Evolutionary conservation across 2,113 vertebrate species (phyloP).

Genomic region (Eudyptes chrysolophus): DNA sequence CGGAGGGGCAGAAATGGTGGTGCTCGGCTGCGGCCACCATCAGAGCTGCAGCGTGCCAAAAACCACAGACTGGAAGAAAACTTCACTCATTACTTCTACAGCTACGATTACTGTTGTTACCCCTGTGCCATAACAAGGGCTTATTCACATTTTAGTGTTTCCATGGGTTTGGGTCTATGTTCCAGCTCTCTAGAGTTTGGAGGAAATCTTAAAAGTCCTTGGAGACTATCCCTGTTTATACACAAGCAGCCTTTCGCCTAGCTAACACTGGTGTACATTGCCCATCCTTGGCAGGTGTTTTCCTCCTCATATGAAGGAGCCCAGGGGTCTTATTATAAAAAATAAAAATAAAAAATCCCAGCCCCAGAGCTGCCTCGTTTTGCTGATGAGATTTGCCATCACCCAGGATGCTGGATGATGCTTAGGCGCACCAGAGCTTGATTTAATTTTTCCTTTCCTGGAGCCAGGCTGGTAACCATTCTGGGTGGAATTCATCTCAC

Average conservation of each 20-base stretch:
- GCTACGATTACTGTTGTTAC: fast-evolving
- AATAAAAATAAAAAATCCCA: background rate
- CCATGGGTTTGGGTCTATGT: background rate
- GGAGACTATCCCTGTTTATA: background rate
- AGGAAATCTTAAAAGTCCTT: background rate
- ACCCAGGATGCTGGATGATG: background rate
- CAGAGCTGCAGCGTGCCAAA: background rate
- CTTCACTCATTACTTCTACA: background rate
- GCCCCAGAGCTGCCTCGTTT: background rate
- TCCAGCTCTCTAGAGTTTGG: background rate
- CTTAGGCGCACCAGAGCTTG: background rate
- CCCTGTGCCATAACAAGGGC: background rate
- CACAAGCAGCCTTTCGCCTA: background rate
- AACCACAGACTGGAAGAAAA: background rate
- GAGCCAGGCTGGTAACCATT: background rate
- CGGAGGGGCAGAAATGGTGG: background rate
- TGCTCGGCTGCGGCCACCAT: background rate
- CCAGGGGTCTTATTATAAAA: background rate
- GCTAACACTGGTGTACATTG: fast-evolving
- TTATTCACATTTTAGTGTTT: background rate
- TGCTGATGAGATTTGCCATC: background rate
- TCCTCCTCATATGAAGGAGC: background rate
- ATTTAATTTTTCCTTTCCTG: background rate
- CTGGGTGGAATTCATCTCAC: background rate
- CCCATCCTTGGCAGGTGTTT: background rate